Base-by-base conservation (phyloP, 1,140 invertebrate species). In the Tetramorium simillimum region DNA sequence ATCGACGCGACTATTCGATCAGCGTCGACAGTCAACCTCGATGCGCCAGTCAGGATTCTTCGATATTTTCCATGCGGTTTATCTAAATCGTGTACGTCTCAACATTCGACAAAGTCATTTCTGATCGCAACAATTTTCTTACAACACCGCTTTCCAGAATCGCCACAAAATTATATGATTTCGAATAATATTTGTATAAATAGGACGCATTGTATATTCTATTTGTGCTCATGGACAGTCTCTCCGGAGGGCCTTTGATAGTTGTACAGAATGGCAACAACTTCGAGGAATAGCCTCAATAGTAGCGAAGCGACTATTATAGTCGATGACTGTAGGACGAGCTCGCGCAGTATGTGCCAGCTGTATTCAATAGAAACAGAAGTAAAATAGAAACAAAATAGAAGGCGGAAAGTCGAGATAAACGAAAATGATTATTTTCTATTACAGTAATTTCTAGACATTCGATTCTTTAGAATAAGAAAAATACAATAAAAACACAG, bases 1-100 rank as follows among this genome's bases (percentile, higher is more conserved):
- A 46, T 86, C 82, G 73, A 80, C 58, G 43, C 28, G 49, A 76
- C 49, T 65, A 75, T 77, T 89, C 73, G 88, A 91, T 91, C 86
- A 84, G 37, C 49, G 18, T 46, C 62, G 51, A 62, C 58, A 72
- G 53, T 40, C 70, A 56, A 67, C 67, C 81, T 69, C 62, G 49
- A 16, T 53, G 56, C 33, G 24, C 53, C 40, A 46, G 21, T 85
- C 53, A 33, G 37, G 10, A 21, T 62, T 69, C 51, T 73, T 60
- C 49, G 12, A n/a, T 21, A 5, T 49, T 75, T 76, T 70, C 21
- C 46, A 9, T 18, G 24, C 4, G 33, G 3, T 5, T 63, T 46
- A n/a, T 24, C 10, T 60, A n/a, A 58, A 60, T 56, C 14, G n/a
- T 16, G 28, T 14, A 69, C 33, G n/a, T 67, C 0, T 62, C 24